These are phyloP conservation scores for Hypercompe scribonia DNA, from an alignment of 2,888 invertebrate species.

Conservation along the genomic window DNA sequence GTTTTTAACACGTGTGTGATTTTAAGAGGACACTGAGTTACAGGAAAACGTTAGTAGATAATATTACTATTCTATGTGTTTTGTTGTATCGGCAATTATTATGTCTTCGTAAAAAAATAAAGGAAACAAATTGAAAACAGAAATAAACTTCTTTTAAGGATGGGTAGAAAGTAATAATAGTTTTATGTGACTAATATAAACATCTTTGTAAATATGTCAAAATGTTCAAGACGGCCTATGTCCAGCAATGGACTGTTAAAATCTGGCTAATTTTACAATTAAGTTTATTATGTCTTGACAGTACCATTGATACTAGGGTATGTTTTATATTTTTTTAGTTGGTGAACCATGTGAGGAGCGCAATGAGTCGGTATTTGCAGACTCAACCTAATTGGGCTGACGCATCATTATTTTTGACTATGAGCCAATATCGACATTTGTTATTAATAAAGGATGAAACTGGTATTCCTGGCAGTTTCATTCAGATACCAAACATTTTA, in stretches of 20 bases:
- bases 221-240: no score
- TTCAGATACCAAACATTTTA: not conserved
- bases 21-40: no score
- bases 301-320: not conserved
- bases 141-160: not conserved
- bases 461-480: slow-evolving; percentile 7
- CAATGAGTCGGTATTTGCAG: slow-evolving; percentile 5
- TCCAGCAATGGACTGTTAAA: no score
- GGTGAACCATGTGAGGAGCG: slow-evolving; percentile 7
- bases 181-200: no score
- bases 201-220: no score
- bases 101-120: no score
- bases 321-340: not conserved
- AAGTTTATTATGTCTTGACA: not conserved
- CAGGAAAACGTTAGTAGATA: no score
- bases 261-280: not conserved
- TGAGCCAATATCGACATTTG: slow-evolving; percentile 9
- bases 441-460: not conserved
- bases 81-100: not conserved
- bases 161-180: no score
- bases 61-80: no score
- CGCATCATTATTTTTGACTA: slow-evolving; percentile 9
- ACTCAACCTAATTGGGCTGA: slow-evolving; percentile 7
- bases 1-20: not conserved
- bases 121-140: no score